Evolutionary conservation across 1,140 invertebrate species (phyloP).

Genomic region (Leptoteleia sp.): DNA sequence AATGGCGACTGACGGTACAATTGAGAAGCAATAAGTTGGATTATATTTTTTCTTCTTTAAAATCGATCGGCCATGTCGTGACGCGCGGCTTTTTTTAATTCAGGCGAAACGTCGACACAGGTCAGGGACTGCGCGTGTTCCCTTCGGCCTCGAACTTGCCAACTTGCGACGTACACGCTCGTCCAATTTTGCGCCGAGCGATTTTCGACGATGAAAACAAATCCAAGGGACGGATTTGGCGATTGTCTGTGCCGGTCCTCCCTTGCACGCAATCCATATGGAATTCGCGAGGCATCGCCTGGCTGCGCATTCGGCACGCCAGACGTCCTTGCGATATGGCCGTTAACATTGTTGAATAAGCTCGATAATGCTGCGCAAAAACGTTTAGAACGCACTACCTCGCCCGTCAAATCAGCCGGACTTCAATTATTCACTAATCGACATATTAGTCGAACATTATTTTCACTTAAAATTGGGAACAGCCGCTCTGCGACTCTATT

Average conservation of each 20-base stretch:
- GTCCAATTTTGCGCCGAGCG: constrained; percentile 22
- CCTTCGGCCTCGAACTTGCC: constrained; percentile 37
- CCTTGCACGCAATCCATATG: constrained; percentile 2
- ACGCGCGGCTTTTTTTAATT: constrained; percentile 16
- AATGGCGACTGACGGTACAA: too few relatives aligned
- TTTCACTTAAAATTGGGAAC: too few relatives aligned
- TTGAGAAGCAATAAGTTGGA: too few relatives aligned
- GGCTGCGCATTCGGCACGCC: background rate
- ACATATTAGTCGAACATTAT: too few relatives aligned
- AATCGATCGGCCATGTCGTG: constrained; percentile 13
- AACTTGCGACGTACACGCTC: constrained; percentile 14
- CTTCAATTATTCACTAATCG: too few relatives aligned
- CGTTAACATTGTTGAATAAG: background rate
- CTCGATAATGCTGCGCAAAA: background rate
- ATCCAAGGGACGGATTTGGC: constrained; percentile 1
- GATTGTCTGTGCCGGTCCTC: constrained; percentile 8
- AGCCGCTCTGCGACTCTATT: too few relatives aligned
- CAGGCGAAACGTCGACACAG: constrained; percentile 19
- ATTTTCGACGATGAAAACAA: constrained; percentile 25
- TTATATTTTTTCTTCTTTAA: too few relatives aligned
- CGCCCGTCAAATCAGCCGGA: background rate
- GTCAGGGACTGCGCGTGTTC: constrained; percentile 35
- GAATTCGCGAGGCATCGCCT: constrained; percentile 3
- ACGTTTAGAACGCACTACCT: background rate
- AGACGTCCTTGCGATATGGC: constrained; percentile 10